A percentile compares a stretch with the other conserved stretches of the same genome.
phyloP scores from a whole-genome alignment of 2,888 invertebrate species.

The Agrilus mali region DNA sequence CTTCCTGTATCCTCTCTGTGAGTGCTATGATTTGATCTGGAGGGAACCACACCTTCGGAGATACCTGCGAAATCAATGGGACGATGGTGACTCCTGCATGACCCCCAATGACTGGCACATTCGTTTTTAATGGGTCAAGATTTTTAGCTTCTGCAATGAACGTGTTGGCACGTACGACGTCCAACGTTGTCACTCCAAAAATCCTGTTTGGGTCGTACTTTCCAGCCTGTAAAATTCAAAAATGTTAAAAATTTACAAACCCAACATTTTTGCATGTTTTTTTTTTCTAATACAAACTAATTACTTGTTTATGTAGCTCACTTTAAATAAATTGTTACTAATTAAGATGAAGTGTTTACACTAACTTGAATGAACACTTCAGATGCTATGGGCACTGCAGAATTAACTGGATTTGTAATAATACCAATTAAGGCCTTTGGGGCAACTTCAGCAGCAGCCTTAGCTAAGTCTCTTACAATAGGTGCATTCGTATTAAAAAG shows the following conservation, averaged over 20 bases:
- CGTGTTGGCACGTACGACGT: slow-evolving; percentile 87
- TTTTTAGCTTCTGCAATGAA: slow-evolving; percentile 91
- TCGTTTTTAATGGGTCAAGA: slow-evolving; percentile 70
- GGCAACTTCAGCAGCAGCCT: slow-evolving; percentile 65
- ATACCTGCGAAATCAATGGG: slow-evolving; percentile 86
- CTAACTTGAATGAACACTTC: slow-evolving; percentile 78
- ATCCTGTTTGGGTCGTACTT: slow-evolving; percentile 84
- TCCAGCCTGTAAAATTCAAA: slow-evolving; percentile 40
- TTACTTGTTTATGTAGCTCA: too few species aligned
- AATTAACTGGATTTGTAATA: slow-evolving; percentile 98
- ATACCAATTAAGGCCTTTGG: slow-evolving; percentile 91
- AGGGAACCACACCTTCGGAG: slow-evolving; percentile 68
- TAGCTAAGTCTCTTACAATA: slow-evolving; percentile 80
- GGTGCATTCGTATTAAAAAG: slow-evolving; percentile 98
- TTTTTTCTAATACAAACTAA: too few species aligned
- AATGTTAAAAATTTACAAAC: too few species aligned
- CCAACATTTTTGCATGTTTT: too few species aligned
- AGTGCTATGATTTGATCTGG: slow-evolving; percentile 72
- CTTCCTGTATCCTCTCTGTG: slow-evolving; percentile 93
- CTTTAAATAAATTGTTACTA: too few species aligned
- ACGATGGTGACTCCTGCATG: slow-evolving; percentile 98
- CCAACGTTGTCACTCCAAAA: slow-evolving; percentile 94
- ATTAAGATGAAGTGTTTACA: not conserved
- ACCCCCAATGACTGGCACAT: slow-evolving; percentile 92
- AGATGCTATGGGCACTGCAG: slow-evolving; percentile 93